A percentile compares a stretch with the other conserved stretches of the same genome.
Evolutionary conservation across 2,113 vertebrate species (phyloP).

Genomic region (Hippolais icterina): DNA sequence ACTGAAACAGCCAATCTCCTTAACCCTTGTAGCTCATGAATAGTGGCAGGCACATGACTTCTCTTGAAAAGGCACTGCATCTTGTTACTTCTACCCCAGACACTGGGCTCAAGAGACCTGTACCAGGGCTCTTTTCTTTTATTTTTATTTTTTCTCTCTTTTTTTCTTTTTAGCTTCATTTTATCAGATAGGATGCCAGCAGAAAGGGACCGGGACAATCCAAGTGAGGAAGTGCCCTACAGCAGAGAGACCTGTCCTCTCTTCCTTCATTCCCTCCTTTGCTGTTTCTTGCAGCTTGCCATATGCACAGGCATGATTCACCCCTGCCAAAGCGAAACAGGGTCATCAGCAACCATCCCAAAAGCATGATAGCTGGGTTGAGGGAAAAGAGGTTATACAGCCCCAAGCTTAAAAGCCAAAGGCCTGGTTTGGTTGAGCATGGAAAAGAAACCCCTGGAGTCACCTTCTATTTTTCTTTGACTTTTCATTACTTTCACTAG

Average conservation of each 20-base stretch:
- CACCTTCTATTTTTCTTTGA: constrained; percentile 5
- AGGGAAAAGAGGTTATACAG: background rate
- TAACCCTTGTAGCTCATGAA: constrained; percentile 1
- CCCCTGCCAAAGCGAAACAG: background rate
- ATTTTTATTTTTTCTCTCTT: background rate
- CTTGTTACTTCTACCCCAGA: background rate
- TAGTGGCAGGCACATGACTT: background rate
- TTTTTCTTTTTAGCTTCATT: background rate
- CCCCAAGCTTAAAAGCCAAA: constrained; percentile 14
- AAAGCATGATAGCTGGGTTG: background rate
- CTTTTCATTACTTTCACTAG: constrained; percentile 1
- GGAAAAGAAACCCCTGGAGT: constrained; percentile 18
- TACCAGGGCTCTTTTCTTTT: background rate
- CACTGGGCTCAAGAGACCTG: background rate
- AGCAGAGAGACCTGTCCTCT: background rate
- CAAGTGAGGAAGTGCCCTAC: background rate
- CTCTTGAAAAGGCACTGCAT: background rate
- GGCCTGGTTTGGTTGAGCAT: background rate
- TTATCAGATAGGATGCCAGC: background rate
- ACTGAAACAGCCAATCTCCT: constrained; percentile 42
- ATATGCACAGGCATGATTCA: constrained; percentile 25
- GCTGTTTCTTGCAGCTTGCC: background rate
- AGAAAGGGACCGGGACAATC: background rate
- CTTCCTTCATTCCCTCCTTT: background rate
- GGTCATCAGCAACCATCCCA: constrained; percentile 14